A percentile compares a stretch with the other conserved stretches of the same genome.
Evolutionary conservation across 2,888 invertebrate species (phyloP).

Genomic region (Geotrupes spiniger): DNA sequence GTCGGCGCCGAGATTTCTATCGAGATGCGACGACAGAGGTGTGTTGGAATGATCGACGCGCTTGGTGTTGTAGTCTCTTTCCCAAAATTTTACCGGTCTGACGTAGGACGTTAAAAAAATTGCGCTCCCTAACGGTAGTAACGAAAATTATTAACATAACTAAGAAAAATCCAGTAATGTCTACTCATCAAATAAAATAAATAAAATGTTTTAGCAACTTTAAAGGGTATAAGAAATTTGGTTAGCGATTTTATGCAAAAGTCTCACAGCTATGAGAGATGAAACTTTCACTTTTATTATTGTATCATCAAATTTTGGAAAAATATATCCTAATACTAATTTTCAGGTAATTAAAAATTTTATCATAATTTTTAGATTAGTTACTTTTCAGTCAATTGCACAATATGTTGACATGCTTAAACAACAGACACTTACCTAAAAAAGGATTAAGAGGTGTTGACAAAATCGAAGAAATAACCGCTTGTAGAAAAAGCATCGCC

Average conservation of each 20-base stretch:
- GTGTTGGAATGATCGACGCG: slow-evolving; percentile 97
- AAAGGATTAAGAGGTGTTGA: slow-evolving; percentile 97
- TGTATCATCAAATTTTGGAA: not conserved
- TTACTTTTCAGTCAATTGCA: no score
- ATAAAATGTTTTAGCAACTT: no score
- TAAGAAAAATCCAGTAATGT: no score
- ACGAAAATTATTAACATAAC: no score
- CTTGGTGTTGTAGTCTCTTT: slow-evolving; percentile 96
- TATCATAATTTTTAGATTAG: no score
- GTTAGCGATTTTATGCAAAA: no score
- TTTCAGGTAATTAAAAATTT: no score
- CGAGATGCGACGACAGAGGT: slow-evolving; percentile 89
- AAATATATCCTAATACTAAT: not conserved
- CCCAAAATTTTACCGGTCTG: slow-evolving; percentile 99
- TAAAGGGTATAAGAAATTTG: no score
- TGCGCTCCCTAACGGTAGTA: slow-evolving; percentile 76
- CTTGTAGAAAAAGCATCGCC: slow-evolving; percentile 95
- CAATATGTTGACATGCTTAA: no score
- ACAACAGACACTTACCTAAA: slow-evolving; percentile 55
- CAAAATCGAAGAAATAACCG: slow-evolving; percentile 85
- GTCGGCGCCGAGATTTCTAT: slow-evolving; percentile 88
- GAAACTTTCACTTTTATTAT: not conserved
- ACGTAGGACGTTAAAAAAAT: slow-evolving; percentile 98
- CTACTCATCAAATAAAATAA: no score
- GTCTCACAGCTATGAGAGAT: no score